Evolutionary conservation across 2,113 vertebrate species (phyloP), one percentile per base, ranked within the genome.

Genomic region (Nasalis larvatus): DNA sequence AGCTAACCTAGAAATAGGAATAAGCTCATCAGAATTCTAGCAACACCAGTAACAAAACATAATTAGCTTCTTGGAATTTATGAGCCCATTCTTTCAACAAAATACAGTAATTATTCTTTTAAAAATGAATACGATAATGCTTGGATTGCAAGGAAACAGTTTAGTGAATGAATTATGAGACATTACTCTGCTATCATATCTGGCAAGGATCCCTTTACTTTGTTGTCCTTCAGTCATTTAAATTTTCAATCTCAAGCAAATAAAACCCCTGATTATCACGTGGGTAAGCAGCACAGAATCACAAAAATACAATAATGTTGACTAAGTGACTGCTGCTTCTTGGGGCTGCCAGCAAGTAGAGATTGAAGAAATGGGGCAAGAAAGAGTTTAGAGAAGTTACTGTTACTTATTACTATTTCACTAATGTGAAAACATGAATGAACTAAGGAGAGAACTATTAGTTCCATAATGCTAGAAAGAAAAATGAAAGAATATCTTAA

Each of bases 51-150:
- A 97, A 96, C 71, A 88, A 69, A 95, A 93, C 58, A 83, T 92
- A 97, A 98, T 98, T 93, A 98, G 96, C 80, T 97, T 94, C 95
- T 37, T 93, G 40, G 92, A 97, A 98, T 96, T 97, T 98, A 97
- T 83, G 90, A 97, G 78, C 66, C 32, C 58, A 83, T 92, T 91
- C 89, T 80, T 96, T 93, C 89, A 92, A 94, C 77, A 96, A 95
- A 96, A 1, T 82, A 96, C 17, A 93, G 52, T 92, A 97, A 95
- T 76, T 96, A 98, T 86, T 96, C 60, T 83, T 78, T 94, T 95
- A 56, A 83, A 97, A 96, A 47, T 56, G 92, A 91, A 96, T 60
- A 63, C 2, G 58, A 89, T 86, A 96, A 81, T 20, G 27, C 92
- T 74, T 37, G 30, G 95, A 95, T 77, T 97, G 81, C 42, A 95